A percentile compares a stretch with the other conserved stretches of the same genome.
Conservation (phyloP, 2,888 invertebrate genomes). For the Pseudococcus viburni region DNA sequence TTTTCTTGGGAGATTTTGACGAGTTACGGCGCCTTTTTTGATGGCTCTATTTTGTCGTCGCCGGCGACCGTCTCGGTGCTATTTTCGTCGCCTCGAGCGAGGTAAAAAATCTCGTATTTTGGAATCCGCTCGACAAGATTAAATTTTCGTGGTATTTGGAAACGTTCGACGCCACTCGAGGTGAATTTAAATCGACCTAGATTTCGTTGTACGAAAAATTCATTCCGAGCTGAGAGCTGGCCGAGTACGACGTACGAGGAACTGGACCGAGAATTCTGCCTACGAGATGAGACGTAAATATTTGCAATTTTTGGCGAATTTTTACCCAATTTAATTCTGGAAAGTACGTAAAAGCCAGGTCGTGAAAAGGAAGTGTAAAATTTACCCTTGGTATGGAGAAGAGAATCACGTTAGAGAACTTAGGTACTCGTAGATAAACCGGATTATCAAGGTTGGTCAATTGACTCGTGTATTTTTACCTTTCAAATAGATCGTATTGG, state of each 20-base stretch:
- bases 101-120: neutral
- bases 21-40: slow-evolving; percentile 12
- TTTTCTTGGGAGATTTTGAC: neutral
- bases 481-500: neutral
- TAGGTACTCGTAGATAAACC: neutral
- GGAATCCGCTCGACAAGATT: neutral
- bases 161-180: neutral
- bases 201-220: neutral
- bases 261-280: neutral
- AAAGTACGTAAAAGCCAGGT: neutral
- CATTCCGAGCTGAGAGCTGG: neutral
- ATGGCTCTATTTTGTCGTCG: neutral
- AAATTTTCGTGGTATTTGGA: neutral
- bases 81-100: neutral
- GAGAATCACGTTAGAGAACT: neutral
- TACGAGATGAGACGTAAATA: neutral
- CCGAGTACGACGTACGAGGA: neutral
- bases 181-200: slow-evolving; percentile 31
- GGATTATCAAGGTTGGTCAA: neutral
- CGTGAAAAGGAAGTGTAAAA: neutral
- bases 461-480: neutral
- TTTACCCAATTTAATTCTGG: too few species aligned
- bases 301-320: neutral
- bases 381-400: neutral
- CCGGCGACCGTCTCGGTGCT: neutral